Base-by-base conservation (phyloP, 2,113 vertebrate species). In the Sula dactylatra region DNA sequence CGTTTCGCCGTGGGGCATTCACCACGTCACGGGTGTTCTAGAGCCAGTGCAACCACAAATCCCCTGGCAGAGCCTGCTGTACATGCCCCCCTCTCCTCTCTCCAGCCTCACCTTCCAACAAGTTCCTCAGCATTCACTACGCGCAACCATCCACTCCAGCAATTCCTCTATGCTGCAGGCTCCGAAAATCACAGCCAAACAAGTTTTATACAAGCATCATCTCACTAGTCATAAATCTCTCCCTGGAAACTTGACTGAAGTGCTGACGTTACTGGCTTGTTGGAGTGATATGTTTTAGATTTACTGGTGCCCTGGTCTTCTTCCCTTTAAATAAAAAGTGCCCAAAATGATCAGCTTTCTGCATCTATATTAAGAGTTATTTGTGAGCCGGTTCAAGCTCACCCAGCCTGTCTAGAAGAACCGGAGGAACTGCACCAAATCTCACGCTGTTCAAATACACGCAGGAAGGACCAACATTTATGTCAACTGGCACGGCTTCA, bases 141-240 rank as follows among this genome's bases (percentile, higher is more conserved):
- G 3, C 44, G 61, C 32, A 6, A 6, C 22, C 83, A 82, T 9
- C 47, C 76, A 59, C 64, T 40, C 81, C 90, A 96, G 95, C 65
- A 92, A 88, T 13, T 56, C 94, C 70, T 54, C 40, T 2, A 4
- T 9, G 38, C 67, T 86, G 26, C 81, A 49, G 77, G 92, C 49
- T 94, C 84, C 3, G 13, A 80, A 94, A 95, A 90, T 45, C 91
- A 55, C 86, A 88, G 94, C 44, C 92, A 86, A 90, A 73, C 83
- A 74, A 50, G 66, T 72, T 82, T 54, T 71, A 47, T 26, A 93
- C 82, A 76, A 58, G 77, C 64, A 64, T 64, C 88, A 84, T 79
- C 94, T 88, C 86, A 47, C 86, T 26, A 78, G 79, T 56, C 92
- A 91, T 95, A 95, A 96, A 97, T 96, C 93, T 95, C 87, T 50